phyloP scores from a whole-genome alignment of 2,797 vertebrate genomes.

The Gobionotothen gibberifrons region DNA sequence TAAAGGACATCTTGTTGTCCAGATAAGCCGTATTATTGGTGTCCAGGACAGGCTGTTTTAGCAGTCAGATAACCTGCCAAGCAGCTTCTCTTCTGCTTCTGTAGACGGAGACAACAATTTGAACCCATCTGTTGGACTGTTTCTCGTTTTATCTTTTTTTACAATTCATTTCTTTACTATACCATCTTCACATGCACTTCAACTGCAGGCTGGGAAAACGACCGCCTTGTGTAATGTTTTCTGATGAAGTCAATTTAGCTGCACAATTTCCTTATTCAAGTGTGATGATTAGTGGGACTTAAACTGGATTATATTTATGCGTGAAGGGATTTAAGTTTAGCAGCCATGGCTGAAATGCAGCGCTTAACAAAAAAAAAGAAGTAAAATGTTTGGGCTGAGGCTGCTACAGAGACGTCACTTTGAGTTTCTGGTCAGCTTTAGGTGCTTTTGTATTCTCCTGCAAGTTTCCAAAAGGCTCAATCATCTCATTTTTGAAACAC shows the following conservation, averaged over 20 bases:
- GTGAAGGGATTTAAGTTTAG: not conserved
- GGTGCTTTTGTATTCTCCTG: slow-evolving; percentile 1
- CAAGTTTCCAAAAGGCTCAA: not conserved
- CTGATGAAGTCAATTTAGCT: slow-evolving; percentile 9
- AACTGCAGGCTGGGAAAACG: not conserved
- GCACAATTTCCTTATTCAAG: not conserved
- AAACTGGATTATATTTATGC: slow-evolving; percentile 14
- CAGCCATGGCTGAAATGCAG: not conserved
- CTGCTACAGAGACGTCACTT: not conserved
- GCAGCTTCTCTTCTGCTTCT: slow-evolving; percentile 53
- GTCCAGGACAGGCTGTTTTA: slow-evolving; percentile 64
- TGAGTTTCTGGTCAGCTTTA: not conserved
- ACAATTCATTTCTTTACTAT: slow-evolving; percentile 25
- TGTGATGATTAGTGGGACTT: not conserved
- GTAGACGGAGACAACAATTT: slow-evolving; percentile 38
- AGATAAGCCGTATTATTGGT: slow-evolving; percentile 60
- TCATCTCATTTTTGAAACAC: not conserved
- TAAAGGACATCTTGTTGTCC: slow-evolving; percentile 40
- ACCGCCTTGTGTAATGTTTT: slow-evolving; percentile 8
- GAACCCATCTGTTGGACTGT: slow-evolving; percentile 54
- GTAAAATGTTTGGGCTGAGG: not conserved
- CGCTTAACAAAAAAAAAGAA: not conserved
- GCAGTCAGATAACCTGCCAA: slow-evolving; percentile 65
- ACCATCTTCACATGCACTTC: not conserved
- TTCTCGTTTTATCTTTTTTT: slow-evolving; percentile 28